Conservation (phyloP, 2,113 vertebrate genomes). For the Trematocara variabile region DNA sequence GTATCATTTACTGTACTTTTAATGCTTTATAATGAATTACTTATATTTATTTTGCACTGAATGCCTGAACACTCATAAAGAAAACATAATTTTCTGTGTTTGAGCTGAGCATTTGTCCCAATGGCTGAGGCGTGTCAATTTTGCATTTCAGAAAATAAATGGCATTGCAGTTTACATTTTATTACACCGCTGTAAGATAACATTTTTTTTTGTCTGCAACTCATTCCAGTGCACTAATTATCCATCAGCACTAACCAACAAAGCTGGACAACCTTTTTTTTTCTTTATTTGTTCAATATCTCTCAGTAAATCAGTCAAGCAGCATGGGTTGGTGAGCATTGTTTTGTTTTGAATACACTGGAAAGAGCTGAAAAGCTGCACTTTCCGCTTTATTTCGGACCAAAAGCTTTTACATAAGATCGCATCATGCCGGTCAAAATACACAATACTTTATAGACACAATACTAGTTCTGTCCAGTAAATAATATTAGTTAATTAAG, state of each 20-base stretch:
- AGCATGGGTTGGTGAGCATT: background rate
- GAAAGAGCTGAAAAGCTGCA: background rate
- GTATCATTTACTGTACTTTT: background rate
- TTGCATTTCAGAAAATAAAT: background rate
- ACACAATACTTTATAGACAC: background rate
- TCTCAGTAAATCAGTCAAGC: background rate
- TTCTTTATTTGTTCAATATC: background rate
- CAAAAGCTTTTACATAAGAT: background rate
- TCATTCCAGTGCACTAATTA: background rate
- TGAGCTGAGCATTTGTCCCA: background rate
- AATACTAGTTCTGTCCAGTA: background rate
- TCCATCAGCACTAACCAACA: background rate
- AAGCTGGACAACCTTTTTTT: background rate
- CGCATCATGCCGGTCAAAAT: background rate
- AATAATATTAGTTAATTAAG: background rate
- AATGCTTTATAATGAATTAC: background rate
- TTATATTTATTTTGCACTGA: background rate
- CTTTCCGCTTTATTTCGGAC: background rate
- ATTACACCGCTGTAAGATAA: background rate
- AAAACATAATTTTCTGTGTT: background rate
- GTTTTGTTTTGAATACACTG: background rate
- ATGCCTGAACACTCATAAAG: background rate
- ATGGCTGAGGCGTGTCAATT: background rate
- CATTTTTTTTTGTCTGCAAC: background rate
- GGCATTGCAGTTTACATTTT: background rate